Evolutionary conservation across 2,888 invertebrate species (phyloP).

Genomic region (Acrobasis suavella): DNA sequence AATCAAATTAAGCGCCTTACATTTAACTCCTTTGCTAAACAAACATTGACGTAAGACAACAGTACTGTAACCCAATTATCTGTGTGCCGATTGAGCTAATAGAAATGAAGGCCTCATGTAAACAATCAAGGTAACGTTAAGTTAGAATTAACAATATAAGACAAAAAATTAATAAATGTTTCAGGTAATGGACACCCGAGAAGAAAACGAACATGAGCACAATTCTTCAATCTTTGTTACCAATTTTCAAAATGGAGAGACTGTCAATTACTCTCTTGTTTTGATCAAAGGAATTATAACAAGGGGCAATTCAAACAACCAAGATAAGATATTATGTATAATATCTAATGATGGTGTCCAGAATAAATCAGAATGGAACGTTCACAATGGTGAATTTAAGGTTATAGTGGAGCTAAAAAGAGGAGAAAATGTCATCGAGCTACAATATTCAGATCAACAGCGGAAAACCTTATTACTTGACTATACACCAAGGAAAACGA

Average conservation of each 20-base stretch:
- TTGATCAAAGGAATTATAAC: conserved; percentile 84
- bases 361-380: conserved; percentile 81
- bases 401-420: conserved; percentile 83
- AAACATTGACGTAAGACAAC: conserved; percentile 28
- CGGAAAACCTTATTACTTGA: conserved; percentile 73
- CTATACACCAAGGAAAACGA: conserved; percentile 82
- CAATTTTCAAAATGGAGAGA: conserved; percentile 84
- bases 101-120: conserved; percentile 46
- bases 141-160: conserved; percentile 38
- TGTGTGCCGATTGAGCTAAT: conserved; percentile 43
- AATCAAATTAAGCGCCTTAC: conserved; percentile 21
- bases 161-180: conserved; percentile 47
- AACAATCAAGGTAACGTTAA: conserved; percentile 45
- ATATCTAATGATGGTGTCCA: conserved; percentile 66
- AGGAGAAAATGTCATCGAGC: conserved; percentile 84
- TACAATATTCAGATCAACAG: conserved; percentile 80
- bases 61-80: conserved; percentile 50
- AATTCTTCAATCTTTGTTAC: conserved; percentile 75
- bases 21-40: conserved; percentile 11
- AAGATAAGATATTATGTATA: conserved; percentile 68
- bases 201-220: conserved; percentile 71
- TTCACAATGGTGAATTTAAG: conserved; percentile 87
- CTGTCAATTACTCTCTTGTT: conserved; percentile 82
- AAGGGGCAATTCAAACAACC: conserved; percentile 65
- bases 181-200: conserved; percentile 81